A percentile compares a stretch with the other conserved stretches of the same genome.
Conservation (phyloP, 2,113 vertebrate species). For the Cyphomyrus discorhynchus region DNA sequence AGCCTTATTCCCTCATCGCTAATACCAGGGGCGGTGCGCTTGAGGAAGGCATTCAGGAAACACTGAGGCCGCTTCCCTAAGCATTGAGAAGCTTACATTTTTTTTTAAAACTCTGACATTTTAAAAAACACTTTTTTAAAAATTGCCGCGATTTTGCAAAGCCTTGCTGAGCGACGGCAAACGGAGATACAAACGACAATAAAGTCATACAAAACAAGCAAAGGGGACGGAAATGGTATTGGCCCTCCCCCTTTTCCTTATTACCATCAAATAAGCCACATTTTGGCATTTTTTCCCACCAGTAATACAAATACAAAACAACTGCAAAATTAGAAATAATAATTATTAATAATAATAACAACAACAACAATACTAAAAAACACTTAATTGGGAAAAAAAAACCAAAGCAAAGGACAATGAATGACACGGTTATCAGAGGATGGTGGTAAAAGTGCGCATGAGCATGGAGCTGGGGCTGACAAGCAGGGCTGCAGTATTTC, state of each 20-base stretch:
- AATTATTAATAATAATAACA: slow-evolving; percentile 17
- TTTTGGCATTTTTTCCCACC: slow-evolving; percentile 25
- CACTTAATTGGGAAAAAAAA: slow-evolving; percentile 27
- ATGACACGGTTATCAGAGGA: slow-evolving; percentile 36
- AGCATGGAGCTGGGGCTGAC: slow-evolving; percentile 32
- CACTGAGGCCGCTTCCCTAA: slow-evolving; percentile 52
- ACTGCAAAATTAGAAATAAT: slow-evolving; percentile 22
- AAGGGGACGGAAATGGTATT: background rate
- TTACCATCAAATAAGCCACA: slow-evolving; percentile 20
- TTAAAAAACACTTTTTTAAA: slow-evolving; percentile 37
- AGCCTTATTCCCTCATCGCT: slow-evolving; percentile 35
- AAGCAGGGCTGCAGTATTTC: slow-evolving; percentile 34
- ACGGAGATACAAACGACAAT: background rate
- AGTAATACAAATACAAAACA: slow-evolving; percentile 37
- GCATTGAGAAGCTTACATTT: slow-evolving; percentile 49
- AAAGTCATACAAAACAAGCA: slow-evolving; percentile 6
- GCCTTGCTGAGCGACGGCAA: background rate
- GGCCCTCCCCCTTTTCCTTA: background rate
- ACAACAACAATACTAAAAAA: slow-evolving; percentile 26
- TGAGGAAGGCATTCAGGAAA: slow-evolving; percentile 30
- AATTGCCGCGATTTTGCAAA: background rate
- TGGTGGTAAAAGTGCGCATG: slow-evolving; percentile 33
- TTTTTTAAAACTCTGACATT: slow-evolving; percentile 11
- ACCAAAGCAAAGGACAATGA: slow-evolving; percentile 33
- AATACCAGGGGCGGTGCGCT: slow-evolving; percentile 18